These are phyloP conservation scores for Girardinichthys multiradiatus DNA, from an alignment of 2,113 vertebrate genomes.

Conservation along the genomic window DNA sequence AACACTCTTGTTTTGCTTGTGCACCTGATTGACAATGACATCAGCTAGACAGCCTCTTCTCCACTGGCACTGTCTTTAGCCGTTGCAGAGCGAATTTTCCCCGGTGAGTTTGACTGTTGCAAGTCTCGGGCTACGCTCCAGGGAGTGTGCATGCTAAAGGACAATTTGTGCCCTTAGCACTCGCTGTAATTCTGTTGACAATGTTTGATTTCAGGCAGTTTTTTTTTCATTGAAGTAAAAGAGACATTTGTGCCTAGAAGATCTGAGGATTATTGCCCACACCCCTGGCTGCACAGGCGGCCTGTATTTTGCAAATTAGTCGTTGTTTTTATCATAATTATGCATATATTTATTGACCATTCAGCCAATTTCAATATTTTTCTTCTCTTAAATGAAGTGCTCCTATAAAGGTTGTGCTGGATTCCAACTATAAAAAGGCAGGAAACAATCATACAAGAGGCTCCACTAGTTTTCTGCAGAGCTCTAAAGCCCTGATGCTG, in stretches of 20 bases:
- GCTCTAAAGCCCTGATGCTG: slow-evolving; percentile 32
- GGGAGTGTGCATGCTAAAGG: slow-evolving; percentile 37
- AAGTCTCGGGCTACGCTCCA: slow-evolving; percentile 23
- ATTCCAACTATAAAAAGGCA: slow-evolving; percentile 44
- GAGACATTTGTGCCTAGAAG: slow-evolving; percentile 46
- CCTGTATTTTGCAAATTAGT: slow-evolving; percentile 33
- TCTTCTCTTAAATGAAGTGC: slow-evolving; percentile 25
- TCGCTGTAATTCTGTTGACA: slow-evolving; percentile 54
- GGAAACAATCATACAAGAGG: slow-evolving; percentile 31
- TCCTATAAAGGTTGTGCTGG: slow-evolving; percentile 47
- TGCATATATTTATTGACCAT: slow-evolving; percentile 28
- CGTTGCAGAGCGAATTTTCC: slow-evolving; percentile 24
- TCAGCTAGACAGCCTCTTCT: slow-evolving; percentile 28
- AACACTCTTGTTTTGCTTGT: slow-evolving; percentile 39
- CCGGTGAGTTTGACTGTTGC: slow-evolving; percentile 48
- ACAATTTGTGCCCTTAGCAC: slow-evolving; percentile 44
- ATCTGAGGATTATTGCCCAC: slow-evolving; percentile 14
- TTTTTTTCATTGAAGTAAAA: slow-evolving; percentile 35
- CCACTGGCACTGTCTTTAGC: slow-evolving; percentile 37
- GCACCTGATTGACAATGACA: slow-evolving; percentile 49
- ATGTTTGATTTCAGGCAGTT: slow-evolving; percentile 41
- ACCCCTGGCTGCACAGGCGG: slow-evolving; percentile 3
- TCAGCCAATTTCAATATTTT: slow-evolving; percentile 5
- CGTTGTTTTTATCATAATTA: slow-evolving; percentile 9
- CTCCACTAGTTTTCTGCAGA: slow-evolving; percentile 49